These are phyloP conservation scores for Eurypyga helias DNA, from an alignment of 2,113 vertebrate species.

Conservation along the genomic window DNA sequence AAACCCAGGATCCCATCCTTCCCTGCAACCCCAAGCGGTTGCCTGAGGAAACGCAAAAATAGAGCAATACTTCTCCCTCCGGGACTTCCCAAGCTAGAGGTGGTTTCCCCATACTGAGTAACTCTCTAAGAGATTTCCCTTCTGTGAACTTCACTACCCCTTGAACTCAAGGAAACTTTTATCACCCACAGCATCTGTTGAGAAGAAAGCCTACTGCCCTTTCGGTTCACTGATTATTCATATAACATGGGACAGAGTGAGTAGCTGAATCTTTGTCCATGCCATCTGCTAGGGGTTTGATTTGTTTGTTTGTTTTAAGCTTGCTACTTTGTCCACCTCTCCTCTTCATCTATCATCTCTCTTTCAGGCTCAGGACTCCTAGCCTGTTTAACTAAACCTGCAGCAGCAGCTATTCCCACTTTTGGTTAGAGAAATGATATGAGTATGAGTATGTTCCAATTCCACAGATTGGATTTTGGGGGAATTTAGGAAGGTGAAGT, in stretches of 20 bases:
- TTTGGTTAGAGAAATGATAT: neutral
- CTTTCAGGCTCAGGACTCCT: neutral
- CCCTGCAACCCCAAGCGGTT: neutral
- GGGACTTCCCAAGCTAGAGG: neutral
- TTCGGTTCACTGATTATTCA: neutral
- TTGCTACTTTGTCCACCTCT: neutral
- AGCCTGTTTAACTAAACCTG: neutral
- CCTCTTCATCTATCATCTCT: neutral
- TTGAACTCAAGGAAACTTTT: neutral
- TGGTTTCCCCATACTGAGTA: neutral
- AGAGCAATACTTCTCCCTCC: neutral
- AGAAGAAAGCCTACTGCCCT: neutral
- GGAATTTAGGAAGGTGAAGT: neutral
- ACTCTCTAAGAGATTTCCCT: neutral
- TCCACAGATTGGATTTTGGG: neutral
- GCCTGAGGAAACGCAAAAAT: neutral
- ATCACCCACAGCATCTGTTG: neutral
- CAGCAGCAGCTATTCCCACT: neutral
- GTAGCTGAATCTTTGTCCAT: neutral
- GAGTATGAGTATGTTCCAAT: neutral
- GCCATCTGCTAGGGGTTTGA: neutral
- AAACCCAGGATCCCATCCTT: neutral
- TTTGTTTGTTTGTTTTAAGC: neutral
- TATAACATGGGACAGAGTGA: fast-evolving
- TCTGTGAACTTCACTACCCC: neutral